Base-by-base conservation (phyloP, 23 tunicate species). In the Oikopleura albicans region DNA sequence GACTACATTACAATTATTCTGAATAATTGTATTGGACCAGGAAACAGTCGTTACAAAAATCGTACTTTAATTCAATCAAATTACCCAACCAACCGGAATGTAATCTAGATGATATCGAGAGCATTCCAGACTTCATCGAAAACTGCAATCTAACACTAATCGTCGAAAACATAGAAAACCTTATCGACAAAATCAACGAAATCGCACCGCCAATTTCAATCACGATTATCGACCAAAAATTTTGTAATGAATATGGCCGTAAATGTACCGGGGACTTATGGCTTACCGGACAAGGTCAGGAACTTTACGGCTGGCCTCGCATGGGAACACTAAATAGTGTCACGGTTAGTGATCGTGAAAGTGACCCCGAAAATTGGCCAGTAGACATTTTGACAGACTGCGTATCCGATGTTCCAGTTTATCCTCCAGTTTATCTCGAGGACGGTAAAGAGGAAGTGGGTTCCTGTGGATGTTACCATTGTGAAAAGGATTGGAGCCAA, bases 291-390 rank as follows among this genome's bases (percentile, higher is more conserved):
- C 79, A 71, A 71, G 79, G 79, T 71, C 79, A 71, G 31, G 37
- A 16, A 71, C 28, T 31, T 12, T 2, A 16, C 28, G 37, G 2
- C 4, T 71, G 79, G 79, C 79, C 79, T 27, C 33, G 79, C 33
- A 12, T 71, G 27, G 79, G 79, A 71, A 71, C 79, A 27, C 79
- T 71, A 4, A 71, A 71, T 37, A 71, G 2, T 71, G 79, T 71
- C 79, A 49, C 59, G 59, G 59, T 22, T 49, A 22, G 59, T 8
- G 16, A 49, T 49, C 16, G 8, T 49, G 8, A 49, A 8, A 49
- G 59, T 49, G 8, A 22, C 59, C 8, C 59, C 22, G 59, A 49
- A 49, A 22, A 49, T 49, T 22, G 16, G 59, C 59, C 59, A 49
- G 22, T 49, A 49, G 8, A 49, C 22, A 22, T 22, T 8, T 8